phyloP scores from a whole-genome alignment of 2,797 vertebrate species.

The Enteromius mattozi region DNA sequence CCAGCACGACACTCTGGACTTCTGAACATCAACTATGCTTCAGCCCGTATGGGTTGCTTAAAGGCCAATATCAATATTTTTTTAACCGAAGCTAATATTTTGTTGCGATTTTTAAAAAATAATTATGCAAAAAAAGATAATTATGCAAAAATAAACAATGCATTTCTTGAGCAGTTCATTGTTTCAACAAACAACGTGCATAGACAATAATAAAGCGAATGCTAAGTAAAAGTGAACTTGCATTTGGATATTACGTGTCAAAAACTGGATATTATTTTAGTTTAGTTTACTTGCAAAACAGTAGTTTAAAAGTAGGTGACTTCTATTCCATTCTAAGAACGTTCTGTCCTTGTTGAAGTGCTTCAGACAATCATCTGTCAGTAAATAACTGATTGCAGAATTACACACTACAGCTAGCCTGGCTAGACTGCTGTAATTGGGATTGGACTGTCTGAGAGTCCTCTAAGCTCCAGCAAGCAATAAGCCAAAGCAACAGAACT shows the following conservation, averaged over 20 bases:
- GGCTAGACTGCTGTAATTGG: conserved; percentile 36
- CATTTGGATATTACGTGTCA: not conserved
- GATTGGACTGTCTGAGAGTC: conserved; percentile 21
- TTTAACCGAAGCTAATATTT: conserved; percentile 21
- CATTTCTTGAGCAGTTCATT: conserved; percentile 6
- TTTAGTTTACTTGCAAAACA: not conserved
- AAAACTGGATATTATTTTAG: not conserved
- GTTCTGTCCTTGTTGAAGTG: conserved; percentile 48
- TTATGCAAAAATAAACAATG: conserved; percentile 15
- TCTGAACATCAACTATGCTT: conserved; percentile 65
- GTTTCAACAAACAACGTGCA: not conserved
- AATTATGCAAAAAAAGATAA: conserved; percentile 11
- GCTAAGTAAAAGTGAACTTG: conserved; percentile 7
- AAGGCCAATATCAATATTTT: conserved; percentile 21
- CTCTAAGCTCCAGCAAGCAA: conserved; percentile 39
- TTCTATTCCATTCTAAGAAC: conserved; percentile 14
- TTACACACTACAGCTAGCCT: conserved; percentile 7
- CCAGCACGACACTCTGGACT: conserved; percentile 76
- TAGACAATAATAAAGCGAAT: conserved; percentile 20
- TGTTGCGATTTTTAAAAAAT: conserved; percentile 13
- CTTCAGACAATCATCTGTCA: conserved; percentile 42
- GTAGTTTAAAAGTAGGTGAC: not conserved
- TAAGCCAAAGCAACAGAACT: not conserved
- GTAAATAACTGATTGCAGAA: conserved; percentile 28
- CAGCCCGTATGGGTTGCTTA: not conserved